Evolutionary conservation across 2,888 invertebrate species (phyloP), one percentile per base, ranked within the genome.

Genomic region (Cerceris ruficornis): DNA sequence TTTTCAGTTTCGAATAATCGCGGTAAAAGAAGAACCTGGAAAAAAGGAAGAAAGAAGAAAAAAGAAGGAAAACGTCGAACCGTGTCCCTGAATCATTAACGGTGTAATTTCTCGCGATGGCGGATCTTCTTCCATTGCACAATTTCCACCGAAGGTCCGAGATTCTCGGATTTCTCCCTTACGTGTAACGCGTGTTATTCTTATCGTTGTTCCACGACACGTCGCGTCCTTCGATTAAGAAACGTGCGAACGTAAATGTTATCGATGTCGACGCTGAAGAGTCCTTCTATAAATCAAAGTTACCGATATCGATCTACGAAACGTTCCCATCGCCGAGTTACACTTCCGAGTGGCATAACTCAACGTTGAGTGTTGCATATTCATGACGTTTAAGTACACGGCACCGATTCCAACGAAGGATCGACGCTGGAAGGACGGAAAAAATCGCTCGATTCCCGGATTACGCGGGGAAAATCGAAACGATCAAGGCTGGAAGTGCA

Each of bases 261-360:
- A 59, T 66, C 58, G 73, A 54, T 67, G 77, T 73, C 67, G 68
- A 41, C 59, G 71, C 14, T 41, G 43, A 60, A 46, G 49, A 69
- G 81, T 77, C 84, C 80, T 82, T 82, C 84, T 62, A 84, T 86
- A 86, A 86, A 85, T 85, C 84, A 85, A 60, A 43, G 59, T 39
- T 46, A 52, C 17, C 59, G 86, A 85, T 85, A 85, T 71, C 41
- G 76, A 85, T 86, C 86, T 83, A 59, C 49, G 49, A 39, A 28
- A n/a, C 58, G 70, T 66, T 77, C 69, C 49, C 64, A 65, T 74
- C 64, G 50, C 6, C 28, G 28, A 50, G 17, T 50, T n/a, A 28
- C 55, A 75, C 77, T 84, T 84, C 84, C 85, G 77, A 79, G 69
- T 77, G 7, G 13, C 46, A 52, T 39, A 28, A 14, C 41, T 17